A percentile compares a stretch with the other conserved stretches of the same genome.
Evolutionary conservation across 2,888 invertebrate species (phyloP).

Genomic region (Eulithis prunata): DNA sequence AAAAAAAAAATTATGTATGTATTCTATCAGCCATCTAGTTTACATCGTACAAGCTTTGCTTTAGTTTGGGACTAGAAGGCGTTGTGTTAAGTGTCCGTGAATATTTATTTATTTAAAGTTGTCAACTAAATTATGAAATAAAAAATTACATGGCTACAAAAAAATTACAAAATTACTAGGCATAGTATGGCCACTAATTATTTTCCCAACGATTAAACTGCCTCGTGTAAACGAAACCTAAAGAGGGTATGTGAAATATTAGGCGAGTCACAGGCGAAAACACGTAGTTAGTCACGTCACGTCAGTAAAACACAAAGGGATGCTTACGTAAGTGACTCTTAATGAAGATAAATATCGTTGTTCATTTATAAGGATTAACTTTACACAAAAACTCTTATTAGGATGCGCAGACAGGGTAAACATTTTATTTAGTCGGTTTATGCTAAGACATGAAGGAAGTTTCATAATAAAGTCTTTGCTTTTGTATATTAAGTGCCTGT

Average conservation of each 20-base stretch:
- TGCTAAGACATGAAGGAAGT: constrained; percentile 1
- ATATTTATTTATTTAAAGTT: too few relatives aligned
- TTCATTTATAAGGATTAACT: constrained; percentile 80
- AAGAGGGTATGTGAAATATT: constrained; percentile 78
- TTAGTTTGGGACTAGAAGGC: too few relatives aligned
- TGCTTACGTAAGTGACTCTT: constrained; percentile 77
- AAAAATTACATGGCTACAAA: too few relatives aligned
- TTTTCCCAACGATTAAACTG: background rate
- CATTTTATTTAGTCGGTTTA: constrained; percentile 25
- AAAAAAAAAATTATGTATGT: too few relatives aligned
- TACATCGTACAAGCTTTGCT: too few relatives aligned
- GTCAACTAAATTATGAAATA: too few relatives aligned
- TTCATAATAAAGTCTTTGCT: too few relatives aligned
- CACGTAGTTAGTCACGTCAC: constrained; percentile 76
- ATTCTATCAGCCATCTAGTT: too few relatives aligned
- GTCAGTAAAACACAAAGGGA: constrained; percentile 79
- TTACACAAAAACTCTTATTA: constrained; percentile 71
- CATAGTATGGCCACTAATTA: constrained; percentile 2
- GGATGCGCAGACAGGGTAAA: constrained; percentile 49
- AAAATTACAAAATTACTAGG: too few relatives aligned
- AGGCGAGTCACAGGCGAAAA: constrained; percentile 77
- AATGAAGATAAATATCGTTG: constrained; percentile 83
- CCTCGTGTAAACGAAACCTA: constrained; percentile 14
- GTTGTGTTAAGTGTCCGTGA: too few relatives aligned
- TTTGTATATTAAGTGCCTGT: too few relatives aligned